Conservation (phyloP, 1,140 invertebrate genomes). For the Tenebrio molitor region DNA sequence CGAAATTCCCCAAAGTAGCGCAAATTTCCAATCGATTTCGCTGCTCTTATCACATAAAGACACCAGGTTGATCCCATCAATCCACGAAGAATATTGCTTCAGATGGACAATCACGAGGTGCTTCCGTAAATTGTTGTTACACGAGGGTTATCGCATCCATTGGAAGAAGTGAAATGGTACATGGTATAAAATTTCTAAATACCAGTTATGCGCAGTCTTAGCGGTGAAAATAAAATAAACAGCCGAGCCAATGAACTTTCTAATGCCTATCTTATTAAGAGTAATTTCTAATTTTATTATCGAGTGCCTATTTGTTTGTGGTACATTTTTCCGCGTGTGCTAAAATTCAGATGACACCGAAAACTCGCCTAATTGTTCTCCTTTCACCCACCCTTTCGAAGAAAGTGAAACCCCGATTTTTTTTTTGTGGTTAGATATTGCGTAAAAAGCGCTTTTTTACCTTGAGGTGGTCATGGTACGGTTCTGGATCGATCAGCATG, state of each 20-base stretch:
- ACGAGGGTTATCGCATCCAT: no score
- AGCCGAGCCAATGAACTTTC: constrained; percentile 32
- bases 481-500: background rate
- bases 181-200: constrained; percentile 25
- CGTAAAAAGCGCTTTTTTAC: background rate
- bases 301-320: background rate
- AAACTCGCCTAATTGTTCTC: background rate
- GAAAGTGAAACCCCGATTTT: background rate
- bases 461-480: background rate
- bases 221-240: constrained; percentile 34
- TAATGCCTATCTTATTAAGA: background rate
- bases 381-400: background rate
- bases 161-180: constrained; percentile 17
- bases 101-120: background rate
- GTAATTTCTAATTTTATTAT: constrained; percentile 17
- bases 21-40: constrained; percentile 24
- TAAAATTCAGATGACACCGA: no score
- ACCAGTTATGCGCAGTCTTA: background rate
- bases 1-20: constrained; percentile 40
- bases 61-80: no score
- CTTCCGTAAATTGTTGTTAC: background rate
- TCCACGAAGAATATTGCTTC: no score
- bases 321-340: background rate
- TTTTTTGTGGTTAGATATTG: background rate
- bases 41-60: no score